These are phyloP conservation scores for Enteromius fasciolatus DNA, from an alignment of 2,797 vertebrate species.

Conservation along the genomic window DNA sequence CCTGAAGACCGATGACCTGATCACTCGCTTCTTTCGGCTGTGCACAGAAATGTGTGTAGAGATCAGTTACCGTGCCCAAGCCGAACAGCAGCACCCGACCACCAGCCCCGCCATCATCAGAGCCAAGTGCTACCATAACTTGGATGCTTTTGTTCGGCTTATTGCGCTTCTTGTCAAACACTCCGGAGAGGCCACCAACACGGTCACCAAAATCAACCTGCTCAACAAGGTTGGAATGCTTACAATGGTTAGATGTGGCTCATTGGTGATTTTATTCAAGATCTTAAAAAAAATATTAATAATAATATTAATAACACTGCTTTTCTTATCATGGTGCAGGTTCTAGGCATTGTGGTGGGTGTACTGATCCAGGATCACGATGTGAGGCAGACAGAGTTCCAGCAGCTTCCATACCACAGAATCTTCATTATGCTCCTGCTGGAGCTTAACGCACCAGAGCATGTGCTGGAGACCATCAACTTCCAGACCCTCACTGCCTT, in stretches of 20 bases:
- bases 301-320: not conserved
- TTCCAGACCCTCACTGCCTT: constrained; percentile 99
- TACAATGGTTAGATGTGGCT: not conserved
- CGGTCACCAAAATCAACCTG: constrained; percentile 98
- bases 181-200: constrained; percentile 98
- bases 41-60: constrained; percentile 99
- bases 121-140: constrained; percentile 98
- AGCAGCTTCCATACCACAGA: constrained; percentile 96
- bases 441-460: constrained; percentile 97
- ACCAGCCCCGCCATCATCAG: constrained; percentile 98
- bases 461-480: constrained; percentile 98
- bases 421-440: constrained; percentile 98
- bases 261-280: not conserved
- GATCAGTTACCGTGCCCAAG: constrained; percentile 97
- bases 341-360: constrained; percentile 96
- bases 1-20: constrained; percentile 97
- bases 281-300: not conserved
- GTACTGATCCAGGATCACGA: constrained; percentile 98
- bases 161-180: constrained; percentile 97
- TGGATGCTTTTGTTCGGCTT: constrained; percentile 96
- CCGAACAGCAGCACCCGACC: constrained; percentile 96
- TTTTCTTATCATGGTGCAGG: constrained; percentile 71
- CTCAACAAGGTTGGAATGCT: constrained; percentile 89
- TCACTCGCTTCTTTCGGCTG: constrained; percentile 97
- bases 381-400: constrained; percentile 96